These are phyloP conservation scores for Meloidogyne exigua DNA, from an alignment of 1,140 invertebrate genomes.

Conservation along the genomic window DNA sequence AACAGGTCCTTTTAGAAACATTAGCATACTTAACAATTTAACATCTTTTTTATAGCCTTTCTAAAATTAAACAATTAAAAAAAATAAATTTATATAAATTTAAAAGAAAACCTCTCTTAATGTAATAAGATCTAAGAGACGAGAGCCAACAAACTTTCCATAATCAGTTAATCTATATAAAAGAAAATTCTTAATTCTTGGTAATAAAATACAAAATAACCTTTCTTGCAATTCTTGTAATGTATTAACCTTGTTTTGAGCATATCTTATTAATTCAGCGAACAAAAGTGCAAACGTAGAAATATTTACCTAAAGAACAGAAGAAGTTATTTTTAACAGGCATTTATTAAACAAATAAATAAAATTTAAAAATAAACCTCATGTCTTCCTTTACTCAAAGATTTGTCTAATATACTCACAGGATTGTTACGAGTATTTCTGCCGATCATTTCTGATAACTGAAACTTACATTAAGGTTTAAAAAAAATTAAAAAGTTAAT, in stretches of 20 bases:
- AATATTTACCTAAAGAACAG: slow-evolving; percentile 70
- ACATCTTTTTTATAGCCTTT: slow-evolving; percentile 89
- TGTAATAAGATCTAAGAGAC: slow-evolving; percentile 87
- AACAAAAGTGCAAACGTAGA: slow-evolving; percentile 92
- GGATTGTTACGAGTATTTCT: slow-evolving; percentile 6
- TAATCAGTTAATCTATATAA: slow-evolving; percentile 79
- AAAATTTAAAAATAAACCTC: slow-evolving; percentile 72
- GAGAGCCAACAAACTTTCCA: slow-evolving; percentile 87
- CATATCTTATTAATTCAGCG: slow-evolving; percentile 96
- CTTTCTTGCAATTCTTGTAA: slow-evolving; percentile 89
- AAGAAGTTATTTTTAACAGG: not conserved
- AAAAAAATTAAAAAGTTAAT: no score
- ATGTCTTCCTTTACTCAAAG: slow-evolving; percentile 83
- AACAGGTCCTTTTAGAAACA: slow-evolving; percentile 91
- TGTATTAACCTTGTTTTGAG: slow-evolving; percentile 89
- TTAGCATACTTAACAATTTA: slow-evolving; percentile 86
- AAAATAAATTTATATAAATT: slow-evolving; percentile 63
- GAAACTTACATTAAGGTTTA: no score
- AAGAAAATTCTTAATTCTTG: not conserved
- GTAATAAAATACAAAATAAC: slow-evolving; percentile 67
- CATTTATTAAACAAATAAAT: not conserved
- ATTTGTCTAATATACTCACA: slow-evolving; percentile 79
- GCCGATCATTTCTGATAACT: slow-evolving; percentile 20
- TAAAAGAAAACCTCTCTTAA: slow-evolving; percentile 70
- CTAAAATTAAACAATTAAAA: no score